Evolutionary conservation across 2,113 vertebrate genomes (phyloP).

Genomic region (Grus americana): DNA sequence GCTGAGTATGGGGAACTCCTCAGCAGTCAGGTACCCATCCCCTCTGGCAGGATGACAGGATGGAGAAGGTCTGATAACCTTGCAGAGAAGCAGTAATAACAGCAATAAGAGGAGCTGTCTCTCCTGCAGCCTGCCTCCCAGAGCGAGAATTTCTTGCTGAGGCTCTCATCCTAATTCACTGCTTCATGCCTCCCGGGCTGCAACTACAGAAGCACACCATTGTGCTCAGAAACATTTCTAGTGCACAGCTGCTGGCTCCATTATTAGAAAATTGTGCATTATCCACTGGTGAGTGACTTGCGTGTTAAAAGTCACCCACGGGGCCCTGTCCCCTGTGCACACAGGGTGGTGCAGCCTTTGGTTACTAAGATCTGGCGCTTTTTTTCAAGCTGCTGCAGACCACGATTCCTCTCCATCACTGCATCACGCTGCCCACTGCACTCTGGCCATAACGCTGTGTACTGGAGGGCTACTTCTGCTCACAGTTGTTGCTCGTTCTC

Average conservation of each 20-base stretch:
- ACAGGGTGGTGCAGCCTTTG: neutral
- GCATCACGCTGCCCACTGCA: fast-evolving
- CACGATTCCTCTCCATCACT: neutral
- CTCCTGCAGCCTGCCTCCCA: neutral
- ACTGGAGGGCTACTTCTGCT: neutral
- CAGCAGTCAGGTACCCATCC: neutral
- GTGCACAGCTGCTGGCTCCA: neutral
- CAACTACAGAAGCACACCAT: neutral
- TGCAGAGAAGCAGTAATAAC: neutral
- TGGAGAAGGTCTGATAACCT: neutral
- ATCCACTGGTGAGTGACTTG: neutral
- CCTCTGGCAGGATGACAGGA: neutral
- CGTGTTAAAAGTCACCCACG: neutral
- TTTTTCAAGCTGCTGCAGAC: neutral
- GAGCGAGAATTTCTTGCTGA: neutral
- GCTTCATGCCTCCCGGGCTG: neutral
- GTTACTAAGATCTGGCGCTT: neutral
- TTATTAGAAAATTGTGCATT: conserved; percentile 22
- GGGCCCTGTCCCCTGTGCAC: neutral
- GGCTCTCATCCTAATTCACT: conserved; percentile 32
- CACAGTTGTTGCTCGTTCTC: fast-evolving
- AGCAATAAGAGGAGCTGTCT: neutral
- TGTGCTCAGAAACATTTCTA: conserved; percentile 6
- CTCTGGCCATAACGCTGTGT: fast-evolving
- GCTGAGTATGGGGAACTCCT: neutral